Percentiles rank a stretch among this genome's conserved stretches.
These are phyloP conservation scores for Clupea harengus DNA, from an alignment of 2,113 vertebrate genomes.

Conservation along the genomic window DNA sequence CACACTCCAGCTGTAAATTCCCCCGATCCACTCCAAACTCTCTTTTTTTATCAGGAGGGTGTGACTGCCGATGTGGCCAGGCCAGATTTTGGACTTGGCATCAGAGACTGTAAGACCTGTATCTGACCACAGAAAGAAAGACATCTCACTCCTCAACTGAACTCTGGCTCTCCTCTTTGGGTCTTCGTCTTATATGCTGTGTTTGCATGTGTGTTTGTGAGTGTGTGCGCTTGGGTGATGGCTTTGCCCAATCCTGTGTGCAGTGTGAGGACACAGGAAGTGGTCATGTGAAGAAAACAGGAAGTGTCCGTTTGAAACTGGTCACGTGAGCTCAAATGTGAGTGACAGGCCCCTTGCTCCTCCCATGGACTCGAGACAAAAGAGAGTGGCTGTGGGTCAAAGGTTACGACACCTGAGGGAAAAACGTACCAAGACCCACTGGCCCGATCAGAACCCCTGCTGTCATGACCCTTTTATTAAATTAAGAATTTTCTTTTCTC, in stretches of 20 bases:
- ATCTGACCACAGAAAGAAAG: neutral
- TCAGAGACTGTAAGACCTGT: neutral
- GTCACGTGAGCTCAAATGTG: neutral
- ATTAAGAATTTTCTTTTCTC: neutral
- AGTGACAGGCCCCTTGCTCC: neutral
- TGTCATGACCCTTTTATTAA: constrained; percentile 7
- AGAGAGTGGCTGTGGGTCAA: neutral
- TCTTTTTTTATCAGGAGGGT: neutral
- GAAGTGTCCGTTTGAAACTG: neutral
- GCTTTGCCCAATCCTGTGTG: neutral
- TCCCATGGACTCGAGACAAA: neutral
- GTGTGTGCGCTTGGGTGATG: neutral
- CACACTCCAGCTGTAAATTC: constrained; percentile 1
- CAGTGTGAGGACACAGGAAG: neutral
- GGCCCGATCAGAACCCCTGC: neutral
- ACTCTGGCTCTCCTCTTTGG: neutral
- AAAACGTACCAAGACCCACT: neutral
- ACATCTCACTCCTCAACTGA: neutral
- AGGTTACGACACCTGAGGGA: neutral
- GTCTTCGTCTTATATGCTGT: neutral
- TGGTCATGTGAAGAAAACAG: neutral
- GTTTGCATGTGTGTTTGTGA: neutral
- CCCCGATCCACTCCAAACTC: neutral
- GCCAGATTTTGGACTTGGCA: neutral
- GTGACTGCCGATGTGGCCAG: neutral